phyloP scores from a whole-genome alignment of 2,888 invertebrate genomes.

The Sphaerophoria taeniata region DNA sequence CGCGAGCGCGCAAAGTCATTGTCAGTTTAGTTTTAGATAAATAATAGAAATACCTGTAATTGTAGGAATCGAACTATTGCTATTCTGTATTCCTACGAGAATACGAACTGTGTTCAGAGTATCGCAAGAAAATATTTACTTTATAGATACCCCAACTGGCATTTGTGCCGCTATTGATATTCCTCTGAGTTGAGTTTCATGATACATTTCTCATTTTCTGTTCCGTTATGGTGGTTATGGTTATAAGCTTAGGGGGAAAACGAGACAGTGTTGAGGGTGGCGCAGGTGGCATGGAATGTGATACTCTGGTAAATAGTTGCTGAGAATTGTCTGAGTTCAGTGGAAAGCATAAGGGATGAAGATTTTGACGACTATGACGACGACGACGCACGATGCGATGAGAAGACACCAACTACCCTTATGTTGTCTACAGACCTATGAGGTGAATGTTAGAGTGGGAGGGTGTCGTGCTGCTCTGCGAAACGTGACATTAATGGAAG shows the following conservation, averaged over 20 bases:
- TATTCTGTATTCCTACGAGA: neutral
- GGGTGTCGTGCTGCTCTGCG: too few species aligned
- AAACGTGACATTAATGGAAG: too few species aligned
- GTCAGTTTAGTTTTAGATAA: slow-evolving; percentile 57
- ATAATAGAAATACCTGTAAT: slow-evolving; percentile 59
- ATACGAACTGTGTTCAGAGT: neutral
- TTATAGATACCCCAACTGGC: slow-evolving; percentile 10
- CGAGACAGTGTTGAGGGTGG: slow-evolving; percentile 5
- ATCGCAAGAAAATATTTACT: neutral
- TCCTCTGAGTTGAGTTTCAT: slow-evolving; percentile 39
- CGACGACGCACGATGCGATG: too few species aligned
- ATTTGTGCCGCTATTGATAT: slow-evolving; percentile 14
- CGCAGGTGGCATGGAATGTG: slow-evolving; percentile 33
- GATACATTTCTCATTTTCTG: slow-evolving; percentile 33
- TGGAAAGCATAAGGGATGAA: too few species aligned
- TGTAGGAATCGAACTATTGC: slow-evolving; percentile 8
- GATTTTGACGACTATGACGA: too few species aligned
- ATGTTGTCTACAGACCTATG: too few species aligned
- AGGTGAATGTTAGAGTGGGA: too few species aligned
- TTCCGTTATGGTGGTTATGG: slow-evolving; percentile 9
- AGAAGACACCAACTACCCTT: too few species aligned
- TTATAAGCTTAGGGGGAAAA: slow-evolving; percentile 17
- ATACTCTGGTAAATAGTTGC: slow-evolving; percentile 13
- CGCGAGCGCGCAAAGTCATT: slow-evolving; percentile 39
- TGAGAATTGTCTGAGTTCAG: too few species aligned